Percentiles rank a stretch among this genome's conserved stretches.
phyloP scores from a whole-genome alignment of 2,888 invertebrate species.

The Sinotaia quadrata region DNA sequence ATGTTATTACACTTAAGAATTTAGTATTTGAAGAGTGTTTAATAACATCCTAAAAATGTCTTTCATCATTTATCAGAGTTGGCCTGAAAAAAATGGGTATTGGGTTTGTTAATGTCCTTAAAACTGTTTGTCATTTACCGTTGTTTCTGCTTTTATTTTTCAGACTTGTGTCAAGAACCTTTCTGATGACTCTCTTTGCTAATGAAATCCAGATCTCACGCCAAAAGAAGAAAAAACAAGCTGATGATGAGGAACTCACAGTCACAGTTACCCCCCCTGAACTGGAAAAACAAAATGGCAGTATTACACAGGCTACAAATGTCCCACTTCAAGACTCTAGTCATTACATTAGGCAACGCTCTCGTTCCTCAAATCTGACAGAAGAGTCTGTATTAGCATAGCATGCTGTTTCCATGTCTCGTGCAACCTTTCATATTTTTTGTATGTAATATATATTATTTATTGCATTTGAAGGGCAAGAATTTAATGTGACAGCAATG shows the following conservation, averaged over 20 bases:
- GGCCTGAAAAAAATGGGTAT: background rate
- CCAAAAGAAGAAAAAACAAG: slow-evolving; percentile 46
- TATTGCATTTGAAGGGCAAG: background rate
- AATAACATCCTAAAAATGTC: background rate
- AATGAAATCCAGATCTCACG: slow-evolving; percentile 53
- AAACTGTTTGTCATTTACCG: background rate
- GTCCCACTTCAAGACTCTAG: background rate
- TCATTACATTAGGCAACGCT: background rate
- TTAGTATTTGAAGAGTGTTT: too few relatives aligned
- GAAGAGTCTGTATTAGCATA: slow-evolving; percentile 11
- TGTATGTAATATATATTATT: background rate
- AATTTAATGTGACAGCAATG: background rate
- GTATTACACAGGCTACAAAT: background rate
- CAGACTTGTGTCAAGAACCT: slow-evolving; percentile 53
- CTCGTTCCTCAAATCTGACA: background rate
- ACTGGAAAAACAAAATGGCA: slow-evolving; percentile 3
- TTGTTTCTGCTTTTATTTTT: slow-evolving; percentile 18
- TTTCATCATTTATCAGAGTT: background rate
- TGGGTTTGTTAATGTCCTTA: background rate
- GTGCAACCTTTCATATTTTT: background rate
- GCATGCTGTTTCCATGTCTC: background rate
- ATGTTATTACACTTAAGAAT: too few relatives aligned
- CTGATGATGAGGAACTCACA: background rate
- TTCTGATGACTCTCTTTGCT: slow-evolving; percentile 58
- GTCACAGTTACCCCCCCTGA: background rate